Conservation (phyloP, 2,113 vertebrate genomes). For the Nipponia nippon region DNA sequence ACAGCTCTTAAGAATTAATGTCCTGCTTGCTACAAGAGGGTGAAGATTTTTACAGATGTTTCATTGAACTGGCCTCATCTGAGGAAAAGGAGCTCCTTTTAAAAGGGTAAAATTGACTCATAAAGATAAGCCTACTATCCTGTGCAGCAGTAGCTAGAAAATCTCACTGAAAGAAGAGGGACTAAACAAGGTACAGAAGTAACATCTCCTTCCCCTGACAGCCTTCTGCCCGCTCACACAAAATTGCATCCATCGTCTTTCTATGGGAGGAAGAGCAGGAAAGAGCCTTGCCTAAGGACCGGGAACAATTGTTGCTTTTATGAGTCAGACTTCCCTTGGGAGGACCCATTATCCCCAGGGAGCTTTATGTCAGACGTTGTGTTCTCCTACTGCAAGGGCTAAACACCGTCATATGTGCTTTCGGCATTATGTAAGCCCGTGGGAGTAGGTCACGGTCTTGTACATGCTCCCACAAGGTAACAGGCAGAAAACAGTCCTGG, state of each 20-base stretch:
- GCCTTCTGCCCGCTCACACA: neutral
- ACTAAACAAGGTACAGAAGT: neutral
- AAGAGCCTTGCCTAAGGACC: neutral
- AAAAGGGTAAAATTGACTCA: neutral
- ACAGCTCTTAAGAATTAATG: neutral
- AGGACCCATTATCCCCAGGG: neutral
- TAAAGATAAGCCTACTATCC: neutral
- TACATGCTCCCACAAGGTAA: fast-evolving
- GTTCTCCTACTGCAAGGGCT: neutral
- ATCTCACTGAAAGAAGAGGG: neutral
- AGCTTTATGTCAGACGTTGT: neutral
- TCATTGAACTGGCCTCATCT: neutral
- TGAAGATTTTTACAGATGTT: neutral
- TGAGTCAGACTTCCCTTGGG: neutral
- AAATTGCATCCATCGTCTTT: neutral
- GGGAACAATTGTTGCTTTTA: neutral
- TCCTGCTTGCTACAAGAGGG: neutral
- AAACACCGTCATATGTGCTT: neutral
- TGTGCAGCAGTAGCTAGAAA: neutral
- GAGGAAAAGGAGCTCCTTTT: neutral
- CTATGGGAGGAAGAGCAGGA: neutral
- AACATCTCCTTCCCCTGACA: neutral
- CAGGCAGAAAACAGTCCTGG: neutral
- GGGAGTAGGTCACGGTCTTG: neutral
- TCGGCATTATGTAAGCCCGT: neutral